These are phyloP conservation scores for Neodiprion pinetum DNA, from an alignment of 1,140 invertebrate species.

Conservation along the genomic window DNA sequence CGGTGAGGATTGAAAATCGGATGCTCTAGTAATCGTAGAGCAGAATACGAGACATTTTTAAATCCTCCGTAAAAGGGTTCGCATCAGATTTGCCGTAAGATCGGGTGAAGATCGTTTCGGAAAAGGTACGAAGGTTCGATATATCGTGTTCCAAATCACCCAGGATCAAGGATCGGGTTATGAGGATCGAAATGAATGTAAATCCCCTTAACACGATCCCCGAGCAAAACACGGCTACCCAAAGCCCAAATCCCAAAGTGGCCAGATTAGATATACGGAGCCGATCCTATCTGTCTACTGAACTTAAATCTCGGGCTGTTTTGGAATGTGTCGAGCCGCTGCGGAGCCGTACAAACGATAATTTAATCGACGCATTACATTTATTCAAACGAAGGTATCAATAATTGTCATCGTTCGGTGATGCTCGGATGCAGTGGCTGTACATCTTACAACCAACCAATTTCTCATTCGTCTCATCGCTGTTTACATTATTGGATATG, in stretches of 20 bases:
- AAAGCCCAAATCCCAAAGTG: conserved; percentile 50
- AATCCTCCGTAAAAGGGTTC: neutral
- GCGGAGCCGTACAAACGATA: neutral
- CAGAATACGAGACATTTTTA: conserved; percentile 3
- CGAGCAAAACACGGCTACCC: conserved; percentile 62
- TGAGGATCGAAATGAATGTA: conserved; percentile 64
- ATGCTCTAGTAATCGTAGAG: neutral
- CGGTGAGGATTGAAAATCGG: neutral
- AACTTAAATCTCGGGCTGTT: neutral
- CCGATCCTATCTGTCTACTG: conserved; percentile 1
- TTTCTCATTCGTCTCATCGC: too few species aligned
- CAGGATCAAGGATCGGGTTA: conserved; percentile 61
- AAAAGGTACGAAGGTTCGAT: conserved; percentile 7
- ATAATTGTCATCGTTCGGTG: too few species aligned
- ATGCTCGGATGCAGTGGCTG: too few species aligned
- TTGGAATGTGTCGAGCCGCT: neutral
- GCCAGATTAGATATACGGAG: conserved; percentile 56
- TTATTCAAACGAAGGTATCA: too few species aligned
- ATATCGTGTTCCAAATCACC: conserved; percentile 61
- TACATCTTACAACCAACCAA: too few species aligned
- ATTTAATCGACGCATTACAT: neutral
- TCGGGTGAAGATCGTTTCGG: neutral
- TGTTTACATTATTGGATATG: too few species aligned
- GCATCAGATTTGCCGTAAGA: too few species aligned
- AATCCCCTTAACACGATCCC: conserved; percentile 64